These are phyloP conservation scores for Zaprionus nigranus DNA, from an alignment of 1,140 invertebrate genomes.

Conservation along the genomic window DNA sequence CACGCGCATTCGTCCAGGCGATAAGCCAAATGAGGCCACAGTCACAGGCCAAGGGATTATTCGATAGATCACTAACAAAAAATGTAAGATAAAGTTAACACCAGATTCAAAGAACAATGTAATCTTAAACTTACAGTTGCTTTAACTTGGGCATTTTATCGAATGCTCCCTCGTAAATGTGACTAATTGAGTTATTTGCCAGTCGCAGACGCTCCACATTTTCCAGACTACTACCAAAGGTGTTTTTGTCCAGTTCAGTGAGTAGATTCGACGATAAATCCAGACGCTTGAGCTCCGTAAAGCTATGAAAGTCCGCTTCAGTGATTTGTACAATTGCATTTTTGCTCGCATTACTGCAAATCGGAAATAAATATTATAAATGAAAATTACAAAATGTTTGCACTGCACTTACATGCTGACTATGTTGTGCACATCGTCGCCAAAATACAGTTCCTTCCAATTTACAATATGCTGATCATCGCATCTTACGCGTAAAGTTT, in stretches of 20 bases:
- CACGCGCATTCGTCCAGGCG: constrained; percentile 89
- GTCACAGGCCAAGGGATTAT: constrained; percentile 92
- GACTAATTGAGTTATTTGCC: constrained; percentile 89
- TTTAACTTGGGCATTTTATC: constrained; percentile 88
- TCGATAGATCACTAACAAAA: constrained; percentile 88
- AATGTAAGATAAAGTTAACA: background rate
- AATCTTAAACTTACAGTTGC: constrained; percentile 87
- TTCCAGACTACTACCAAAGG: constrained; percentile 87
- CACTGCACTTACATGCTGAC: constrained; percentile 83
- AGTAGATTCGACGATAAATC: constrained; percentile 89
- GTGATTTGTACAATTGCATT: constrained; percentile 91
- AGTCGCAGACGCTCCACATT: constrained; percentile 88
- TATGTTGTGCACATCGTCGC: constrained; percentile 84
- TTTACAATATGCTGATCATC: constrained; percentile 82
- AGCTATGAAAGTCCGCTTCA: constrained; percentile 89
- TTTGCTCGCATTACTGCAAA: constrained; percentile 89
- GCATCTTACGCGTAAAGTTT: constrained; percentile 85
- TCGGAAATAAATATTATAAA: constrained; percentile 3
- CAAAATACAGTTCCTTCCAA: constrained; percentile 85
- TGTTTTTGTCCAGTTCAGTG: constrained; percentile 87
- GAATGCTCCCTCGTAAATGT: constrained; percentile 88
- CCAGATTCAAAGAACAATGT: background rate
- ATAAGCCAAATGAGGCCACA: constrained; percentile 92
- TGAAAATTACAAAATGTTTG: constrained; percentile 36
- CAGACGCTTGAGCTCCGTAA: constrained; percentile 88